A percentile compares a stretch with the other conserved stretches of the same genome.
Conservation (phyloP, 92 coral and sea anemone species). For the Blastomussa wellsi region DNA sequence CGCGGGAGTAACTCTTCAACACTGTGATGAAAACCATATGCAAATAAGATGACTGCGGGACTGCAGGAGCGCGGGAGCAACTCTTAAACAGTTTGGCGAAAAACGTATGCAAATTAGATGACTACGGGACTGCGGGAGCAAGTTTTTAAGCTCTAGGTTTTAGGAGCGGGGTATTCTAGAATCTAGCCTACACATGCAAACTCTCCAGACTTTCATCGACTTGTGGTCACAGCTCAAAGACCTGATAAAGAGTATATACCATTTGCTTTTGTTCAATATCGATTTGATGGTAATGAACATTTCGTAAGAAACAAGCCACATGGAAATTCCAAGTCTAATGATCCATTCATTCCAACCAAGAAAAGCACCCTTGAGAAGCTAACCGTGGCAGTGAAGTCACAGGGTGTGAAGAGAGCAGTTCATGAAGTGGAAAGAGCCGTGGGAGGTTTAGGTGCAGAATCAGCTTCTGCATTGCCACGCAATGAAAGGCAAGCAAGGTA, state of each 20-base stretch:
- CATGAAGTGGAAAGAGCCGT: conserved; percentile 46
- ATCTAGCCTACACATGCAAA: conserved; percentile 46
- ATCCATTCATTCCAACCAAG: conserved; percentile 65
- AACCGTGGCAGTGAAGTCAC: conserved; percentile 46
- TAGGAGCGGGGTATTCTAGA: too few relatives aligned
- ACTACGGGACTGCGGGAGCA: too few relatives aligned
- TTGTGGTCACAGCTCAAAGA: conserved; percentile 47
- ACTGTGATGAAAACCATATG: too few relatives aligned
- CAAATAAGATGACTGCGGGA: too few relatives aligned
- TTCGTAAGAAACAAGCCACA: conserved; percentile 61
- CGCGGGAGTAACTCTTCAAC: too few relatives aligned
- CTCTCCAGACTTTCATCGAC: conserved; percentile 56
- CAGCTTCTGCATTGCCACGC: conserved; percentile 49
- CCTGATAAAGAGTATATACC: conserved; percentile 33
- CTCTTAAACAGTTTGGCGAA: too few relatives aligned
- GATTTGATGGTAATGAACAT: too few relatives aligned
- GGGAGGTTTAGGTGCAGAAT: conserved; percentile 48
- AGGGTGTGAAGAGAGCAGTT: conserved; percentile 50
- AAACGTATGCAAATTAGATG: too few relatives aligned
- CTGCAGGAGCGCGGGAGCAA: too few relatives aligned
- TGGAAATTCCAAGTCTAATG: conserved; percentile 58
- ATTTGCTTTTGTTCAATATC: conserved; percentile 55
- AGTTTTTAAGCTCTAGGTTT: too few relatives aligned
- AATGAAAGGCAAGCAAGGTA: conserved; percentile 33
- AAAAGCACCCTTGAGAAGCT: conserved; percentile 57